phyloP scores from a whole-genome alignment of 2,797 vertebrate genomes.

The Hafferia zeledoni region DNA sequence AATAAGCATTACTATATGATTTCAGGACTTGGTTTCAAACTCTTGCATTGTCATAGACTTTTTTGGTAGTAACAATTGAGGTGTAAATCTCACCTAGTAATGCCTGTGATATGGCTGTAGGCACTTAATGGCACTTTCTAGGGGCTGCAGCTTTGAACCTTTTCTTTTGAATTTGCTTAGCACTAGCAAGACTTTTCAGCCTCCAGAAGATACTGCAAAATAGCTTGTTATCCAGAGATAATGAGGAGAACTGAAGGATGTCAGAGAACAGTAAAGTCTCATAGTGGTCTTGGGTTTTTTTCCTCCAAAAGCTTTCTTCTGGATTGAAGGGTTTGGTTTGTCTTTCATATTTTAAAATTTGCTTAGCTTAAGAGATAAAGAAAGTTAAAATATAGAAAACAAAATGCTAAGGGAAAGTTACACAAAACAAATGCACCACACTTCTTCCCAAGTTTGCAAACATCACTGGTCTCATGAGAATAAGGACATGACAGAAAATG shows the following conservation, averaged over 20 bases:
- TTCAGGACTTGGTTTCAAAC: not conserved
- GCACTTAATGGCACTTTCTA: not conserved
- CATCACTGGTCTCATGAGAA: not conserved
- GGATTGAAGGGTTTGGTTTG: not conserved
- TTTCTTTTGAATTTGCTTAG: not conserved
- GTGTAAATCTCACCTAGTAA: not conserved
- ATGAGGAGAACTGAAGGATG: not conserved
- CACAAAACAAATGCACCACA: not conserved
- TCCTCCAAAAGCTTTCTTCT: not conserved
- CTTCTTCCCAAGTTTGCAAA: not conserved
- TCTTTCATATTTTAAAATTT: not conserved
- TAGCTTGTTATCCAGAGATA: not conserved
- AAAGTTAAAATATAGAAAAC: not conserved
- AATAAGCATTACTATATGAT: not conserved
- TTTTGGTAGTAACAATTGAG: not conserved
- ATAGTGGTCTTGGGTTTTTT: not conserved
- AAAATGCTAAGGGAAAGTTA: not conserved
- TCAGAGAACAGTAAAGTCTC: not conserved
- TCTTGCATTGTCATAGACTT: not conserved
- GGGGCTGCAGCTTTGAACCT: not conserved
- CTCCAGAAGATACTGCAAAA: not conserved
- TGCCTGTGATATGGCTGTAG: not conserved
- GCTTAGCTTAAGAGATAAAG: not conserved
- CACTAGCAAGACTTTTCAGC: not conserved
- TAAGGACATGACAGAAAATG: not conserved